phyloP scores from a whole-genome alignment of 2,113 vertebrate species.

The Xenus cinereus region DNA sequence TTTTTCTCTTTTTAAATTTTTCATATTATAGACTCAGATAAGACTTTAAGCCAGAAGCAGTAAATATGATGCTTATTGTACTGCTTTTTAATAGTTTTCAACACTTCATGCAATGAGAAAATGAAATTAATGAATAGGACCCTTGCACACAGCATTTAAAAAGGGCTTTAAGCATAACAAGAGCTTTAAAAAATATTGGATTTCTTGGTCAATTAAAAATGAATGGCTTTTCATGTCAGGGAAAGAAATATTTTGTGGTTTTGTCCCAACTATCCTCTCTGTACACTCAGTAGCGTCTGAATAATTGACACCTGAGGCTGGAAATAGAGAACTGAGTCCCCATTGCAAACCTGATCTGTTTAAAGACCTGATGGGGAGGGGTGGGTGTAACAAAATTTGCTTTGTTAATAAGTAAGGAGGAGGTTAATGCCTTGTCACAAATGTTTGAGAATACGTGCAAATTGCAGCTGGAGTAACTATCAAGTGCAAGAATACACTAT shows the following conservation, averaged over 20 bases:
- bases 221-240: background rate
- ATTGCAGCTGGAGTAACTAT: background rate
- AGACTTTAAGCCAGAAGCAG: background rate
- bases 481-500: background rate
- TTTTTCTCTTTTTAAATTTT: background rate
- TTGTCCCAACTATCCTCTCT: background rate
- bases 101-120: background rate
- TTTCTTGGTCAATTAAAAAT: background rate
- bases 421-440: background rate
- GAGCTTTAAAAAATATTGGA: background rate
- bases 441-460: background rate
- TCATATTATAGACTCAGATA: background rate
- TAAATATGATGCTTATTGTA: background rate
- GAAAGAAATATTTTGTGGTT: background rate
- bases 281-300: background rate
- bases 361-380: background rate
- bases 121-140: background rate
- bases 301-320: background rate
- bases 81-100: background rate
- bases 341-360: background rate
- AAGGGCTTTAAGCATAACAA: background rate
- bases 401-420: background rate
- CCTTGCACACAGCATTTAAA: background rate
- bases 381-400: fast-evolving
- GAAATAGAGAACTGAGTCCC: background rate